Evolutionary conservation across 35 echinoderm and acorn worm genomes (phyloP).

Genomic region (Amphiura filiformis): DNA sequence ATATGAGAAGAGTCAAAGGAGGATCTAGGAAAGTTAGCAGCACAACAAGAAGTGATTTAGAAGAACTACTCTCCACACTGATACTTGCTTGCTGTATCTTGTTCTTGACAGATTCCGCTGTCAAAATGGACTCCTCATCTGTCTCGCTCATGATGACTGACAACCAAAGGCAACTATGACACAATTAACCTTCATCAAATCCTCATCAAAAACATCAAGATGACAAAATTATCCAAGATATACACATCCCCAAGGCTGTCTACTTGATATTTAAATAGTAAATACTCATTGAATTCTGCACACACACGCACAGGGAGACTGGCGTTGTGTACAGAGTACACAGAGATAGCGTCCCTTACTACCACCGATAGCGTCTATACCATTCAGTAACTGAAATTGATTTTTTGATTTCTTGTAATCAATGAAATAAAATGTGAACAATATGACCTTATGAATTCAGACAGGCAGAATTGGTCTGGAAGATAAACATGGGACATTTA

Average conservation of each 20-base stretch:
- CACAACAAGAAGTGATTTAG: too few species aligned
- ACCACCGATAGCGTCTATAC: too few species aligned
- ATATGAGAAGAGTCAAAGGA: too few species aligned
- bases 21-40: too few species aligned
- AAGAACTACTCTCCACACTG: too few species aligned
- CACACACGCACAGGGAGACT: too few species aligned
- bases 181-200: background rate
- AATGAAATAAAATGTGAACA: background rate
- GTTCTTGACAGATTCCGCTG: conserved; percentile 37
- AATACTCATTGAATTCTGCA: too few species aligned
- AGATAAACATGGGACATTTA: background rate
- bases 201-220: too few species aligned
- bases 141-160: background rate
- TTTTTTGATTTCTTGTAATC: background rate
- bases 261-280: too few species aligned
- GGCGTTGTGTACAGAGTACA: background rate
- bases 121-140: background rate
- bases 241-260: too few species aligned
- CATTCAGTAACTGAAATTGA: background rate
- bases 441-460: background rate
- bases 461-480: background rate
- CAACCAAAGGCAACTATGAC: background rate
- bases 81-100: conserved; percentile 70
- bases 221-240: too few species aligned
- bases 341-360: background rate